phyloP scores from a whole-genome alignment of 2,113 vertebrate species.

The Neoarius graeffei region DNA sequence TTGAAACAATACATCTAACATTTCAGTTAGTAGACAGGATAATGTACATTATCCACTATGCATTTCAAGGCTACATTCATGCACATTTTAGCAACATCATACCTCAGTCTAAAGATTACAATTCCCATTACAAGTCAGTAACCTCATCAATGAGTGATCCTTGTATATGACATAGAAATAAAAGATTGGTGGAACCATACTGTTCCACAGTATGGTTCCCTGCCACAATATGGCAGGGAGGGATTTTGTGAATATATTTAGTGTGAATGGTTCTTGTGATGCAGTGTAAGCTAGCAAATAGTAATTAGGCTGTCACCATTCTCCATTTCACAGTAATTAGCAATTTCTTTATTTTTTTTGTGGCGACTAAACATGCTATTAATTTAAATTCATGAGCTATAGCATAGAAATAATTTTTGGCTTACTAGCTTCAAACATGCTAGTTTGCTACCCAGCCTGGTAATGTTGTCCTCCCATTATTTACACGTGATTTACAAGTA shows the following conservation, averaged over 20 bases:
- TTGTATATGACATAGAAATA: neutral
- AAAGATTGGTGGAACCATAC: neutral
- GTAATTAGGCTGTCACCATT: neutral
- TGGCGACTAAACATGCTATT: neutral
- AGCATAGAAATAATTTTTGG: neutral
- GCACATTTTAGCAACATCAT: neutral
- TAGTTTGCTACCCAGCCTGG: neutral
- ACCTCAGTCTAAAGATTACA: neutral
- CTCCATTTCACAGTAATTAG: conserved; percentile 4
- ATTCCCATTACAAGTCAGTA: neutral
- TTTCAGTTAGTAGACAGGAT: neutral
- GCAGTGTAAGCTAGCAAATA: neutral
- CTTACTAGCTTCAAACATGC: neutral
- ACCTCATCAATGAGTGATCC: neutral
- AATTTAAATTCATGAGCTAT: neutral
- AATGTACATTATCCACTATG: neutral
- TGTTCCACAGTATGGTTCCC: neutral
- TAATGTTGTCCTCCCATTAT: neutral
- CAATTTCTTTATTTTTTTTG: neutral
- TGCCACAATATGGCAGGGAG: neutral
- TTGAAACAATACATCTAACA: neutral
- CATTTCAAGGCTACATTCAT: neutral
- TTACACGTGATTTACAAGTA: neutral
- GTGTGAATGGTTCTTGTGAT: neutral
- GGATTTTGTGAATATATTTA: neutral